Percentiles rank a stretch among this genome's conserved stretches.
These are phyloP conservation scores for Ylistrum balloti DNA, from an alignment of 1,140 invertebrate species.

Conservation along the genomic window DNA sequence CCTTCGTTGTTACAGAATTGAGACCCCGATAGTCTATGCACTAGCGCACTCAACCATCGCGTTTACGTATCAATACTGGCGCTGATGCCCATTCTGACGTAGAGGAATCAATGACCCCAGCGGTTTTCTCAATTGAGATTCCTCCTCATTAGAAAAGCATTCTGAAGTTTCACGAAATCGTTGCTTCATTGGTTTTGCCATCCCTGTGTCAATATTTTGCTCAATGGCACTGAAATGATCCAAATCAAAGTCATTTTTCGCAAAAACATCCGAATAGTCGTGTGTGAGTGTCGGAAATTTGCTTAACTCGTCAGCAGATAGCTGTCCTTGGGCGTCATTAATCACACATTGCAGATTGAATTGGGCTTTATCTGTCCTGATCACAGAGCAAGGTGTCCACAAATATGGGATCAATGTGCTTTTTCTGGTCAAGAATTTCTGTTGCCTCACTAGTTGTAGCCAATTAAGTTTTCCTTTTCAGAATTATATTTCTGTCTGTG, in stretches of 20 bases:
- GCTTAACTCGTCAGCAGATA: neutral
- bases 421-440: neutral
- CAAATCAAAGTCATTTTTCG: neutral
- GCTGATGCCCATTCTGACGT: neutral
- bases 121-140: neutral
- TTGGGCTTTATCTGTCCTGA: neutral
- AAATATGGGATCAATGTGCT: neutral
- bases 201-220: neutral
- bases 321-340: neutral
- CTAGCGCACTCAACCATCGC: neutral
- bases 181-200: neutral
- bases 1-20: neutral
- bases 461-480: neutral
- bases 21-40: neutral
- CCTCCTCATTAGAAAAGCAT: neutral
- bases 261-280: neutral
- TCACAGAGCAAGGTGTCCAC: neutral
- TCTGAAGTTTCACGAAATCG: neutral
- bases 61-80: neutral
- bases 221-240: neutral
- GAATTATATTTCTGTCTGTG: neutral
- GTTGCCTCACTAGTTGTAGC: no score
- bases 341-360: neutral
- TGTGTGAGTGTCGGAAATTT: neutral
- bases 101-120: neutral